Base-by-base conservation (phyloP, 2,113 vertebrate genomes). In the Cavia aperea region DNA sequence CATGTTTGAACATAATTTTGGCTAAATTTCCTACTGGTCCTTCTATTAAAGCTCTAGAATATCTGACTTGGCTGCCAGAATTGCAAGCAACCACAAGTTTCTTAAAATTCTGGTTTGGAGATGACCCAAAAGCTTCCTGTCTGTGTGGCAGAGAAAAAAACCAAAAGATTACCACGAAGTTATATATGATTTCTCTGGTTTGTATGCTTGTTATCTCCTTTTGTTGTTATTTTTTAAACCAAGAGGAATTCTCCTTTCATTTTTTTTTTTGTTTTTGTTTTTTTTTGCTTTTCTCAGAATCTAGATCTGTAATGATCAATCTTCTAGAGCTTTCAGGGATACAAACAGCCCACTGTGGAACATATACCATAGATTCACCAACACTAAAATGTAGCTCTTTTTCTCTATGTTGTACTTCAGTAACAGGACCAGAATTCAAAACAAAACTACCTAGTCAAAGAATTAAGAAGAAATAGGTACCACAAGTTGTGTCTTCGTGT, bases 41-140 rank as follows among this genome's bases (percentile, higher is more conserved):
- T 92, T n/a, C 81, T 84, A 39, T 9, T 73, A 93, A 88, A 81
- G 31, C 73, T 31, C 78, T 88, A 86, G 51, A 92, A 86, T 56
- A 79, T 96, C 86, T 56, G 43, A 91, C 75, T 46, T 95, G 72
- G 36, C 88, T 73, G 13, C 29, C 84, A 95, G 94, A 90, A 63
- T 73, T 68, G 96, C 92, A 36, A 49, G 54, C 39, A 82, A 89
- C 6, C 14, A 58, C 36, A n/a, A 70, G 77, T 81, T 90, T 88
- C 88, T 8, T 68, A 16, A 82, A 82, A 4, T 18, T 75, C 18
- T 65, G 51, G 58, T 81, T 95, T 77, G n/a, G 86, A 96, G 93
- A 90, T 88, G 31, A 66, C 66, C 56, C 31, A 89, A 85, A 21
- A 66, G 26, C 81, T 96, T 85, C 75, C 23, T 85, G 81, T 9